phyloP scores from a whole-genome alignment of 2,113 vertebrate species.

The Ascaphus truei region DNA sequence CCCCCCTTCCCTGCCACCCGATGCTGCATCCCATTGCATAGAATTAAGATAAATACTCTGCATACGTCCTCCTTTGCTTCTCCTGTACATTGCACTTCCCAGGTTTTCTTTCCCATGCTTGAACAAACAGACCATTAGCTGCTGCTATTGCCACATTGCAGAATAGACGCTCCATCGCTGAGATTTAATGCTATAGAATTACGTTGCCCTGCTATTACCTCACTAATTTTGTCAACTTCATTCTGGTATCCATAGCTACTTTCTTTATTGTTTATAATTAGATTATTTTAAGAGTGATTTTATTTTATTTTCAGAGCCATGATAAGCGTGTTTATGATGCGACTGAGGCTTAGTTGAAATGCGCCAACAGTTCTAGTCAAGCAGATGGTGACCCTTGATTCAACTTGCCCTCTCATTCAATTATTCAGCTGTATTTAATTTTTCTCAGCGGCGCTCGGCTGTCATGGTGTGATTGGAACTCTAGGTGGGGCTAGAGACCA shows the following conservation, averaged over 20 bases:
- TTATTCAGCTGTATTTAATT: slow-evolving; percentile 86
- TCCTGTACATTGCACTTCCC: neutral
- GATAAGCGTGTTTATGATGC: slow-evolving; percentile 73
- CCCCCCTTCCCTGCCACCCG: neutral
- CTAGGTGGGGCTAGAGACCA: slow-evolving; percentile 75
- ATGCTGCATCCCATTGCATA: neutral
- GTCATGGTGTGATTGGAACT: slow-evolving; percentile 39
- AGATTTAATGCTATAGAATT: slow-evolving; percentile 11
- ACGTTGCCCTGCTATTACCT: neutral
- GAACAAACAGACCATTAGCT: neutral
- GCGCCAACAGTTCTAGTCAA: slow-evolving; percentile 73
- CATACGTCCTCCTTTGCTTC: neutral
- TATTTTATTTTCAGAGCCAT: slow-evolving; percentile 63
- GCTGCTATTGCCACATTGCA: neutral
- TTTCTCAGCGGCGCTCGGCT: slow-evolving; percentile 47
- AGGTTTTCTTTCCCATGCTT: neutral
- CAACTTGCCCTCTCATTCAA: slow-evolving; percentile 78
- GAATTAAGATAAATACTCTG: slow-evolving; percentile 2
- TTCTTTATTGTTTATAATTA: slow-evolving; percentile 58
- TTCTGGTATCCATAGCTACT: slow-evolving; percentile 47
- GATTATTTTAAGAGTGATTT: slow-evolving; percentile 63
- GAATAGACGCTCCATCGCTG: neutral
- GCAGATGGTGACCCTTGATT: slow-evolving; percentile 89
- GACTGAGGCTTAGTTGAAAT: slow-evolving; percentile 66
- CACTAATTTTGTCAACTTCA: slow-evolving; percentile 37